Percentiles rank a stretch among this genome's conserved stretches.
phyloP scores from a whole-genome alignment of 2,797 vertebrate genomes.

The Enteromius radiatus region DNA sequence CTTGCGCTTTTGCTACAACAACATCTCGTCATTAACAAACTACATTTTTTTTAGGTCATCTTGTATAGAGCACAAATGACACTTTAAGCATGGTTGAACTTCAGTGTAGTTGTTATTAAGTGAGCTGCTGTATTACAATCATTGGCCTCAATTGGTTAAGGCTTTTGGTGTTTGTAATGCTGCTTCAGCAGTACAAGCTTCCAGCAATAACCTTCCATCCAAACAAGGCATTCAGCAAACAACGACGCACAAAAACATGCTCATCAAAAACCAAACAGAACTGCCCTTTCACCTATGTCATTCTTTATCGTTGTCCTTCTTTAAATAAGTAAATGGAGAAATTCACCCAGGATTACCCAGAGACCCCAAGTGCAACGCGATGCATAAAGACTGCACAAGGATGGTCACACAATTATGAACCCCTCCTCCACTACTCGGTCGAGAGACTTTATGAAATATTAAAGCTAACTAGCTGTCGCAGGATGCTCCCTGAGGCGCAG shows the following conservation, averaged over 20 bases:
- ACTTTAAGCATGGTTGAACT: neutral
- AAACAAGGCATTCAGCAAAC: neutral
- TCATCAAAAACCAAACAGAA: neutral
- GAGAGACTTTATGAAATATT: conserved; percentile 78
- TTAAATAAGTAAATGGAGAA: neutral
- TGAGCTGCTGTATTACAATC: neutral
- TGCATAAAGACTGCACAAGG: neutral
- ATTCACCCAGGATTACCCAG: neutral
- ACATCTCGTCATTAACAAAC: neutral
- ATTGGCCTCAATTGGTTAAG: neutral
- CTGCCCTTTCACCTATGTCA: neutral
- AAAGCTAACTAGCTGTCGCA: conserved; percentile 65
- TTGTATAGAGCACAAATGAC: neutral
- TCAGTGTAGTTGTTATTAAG: neutral
- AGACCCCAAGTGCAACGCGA: neutral
- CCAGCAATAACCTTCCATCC: conserved; percentile 4
- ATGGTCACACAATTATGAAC: conserved; percentile 45
- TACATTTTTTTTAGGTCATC: too few species aligned
- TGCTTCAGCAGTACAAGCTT: conserved; percentile 3
- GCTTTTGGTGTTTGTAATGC: conserved; percentile 16
- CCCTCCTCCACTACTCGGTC: conserved; percentile 59
- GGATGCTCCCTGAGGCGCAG: conserved; percentile 60
- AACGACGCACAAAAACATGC: neutral
- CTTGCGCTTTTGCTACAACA: neutral
- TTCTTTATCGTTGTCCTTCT: neutral